phyloP scores from a whole-genome alignment of 1,140 invertebrate genomes.

The Drosophila lowei region DNA sequence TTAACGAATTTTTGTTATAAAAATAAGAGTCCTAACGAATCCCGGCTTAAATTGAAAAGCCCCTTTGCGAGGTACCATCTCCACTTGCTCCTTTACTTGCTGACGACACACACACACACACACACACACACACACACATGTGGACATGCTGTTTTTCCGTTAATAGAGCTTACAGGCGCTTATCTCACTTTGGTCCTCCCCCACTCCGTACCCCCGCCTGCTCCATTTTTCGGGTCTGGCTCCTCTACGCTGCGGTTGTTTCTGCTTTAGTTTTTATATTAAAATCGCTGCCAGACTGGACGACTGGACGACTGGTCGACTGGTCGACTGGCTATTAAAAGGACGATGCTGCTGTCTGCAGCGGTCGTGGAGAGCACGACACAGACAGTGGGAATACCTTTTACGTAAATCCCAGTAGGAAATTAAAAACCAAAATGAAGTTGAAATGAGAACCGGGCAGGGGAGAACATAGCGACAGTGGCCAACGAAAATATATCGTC shows the following conservation, averaged over 20 bases:
- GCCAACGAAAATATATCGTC: slow-evolving; percentile 58
- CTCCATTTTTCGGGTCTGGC: slow-evolving; percentile 38
- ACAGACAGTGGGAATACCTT: slow-evolving; percentile 54
- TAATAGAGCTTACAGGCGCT: slow-evolving; percentile 74
- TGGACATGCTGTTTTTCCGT: slow-evolving; percentile 19
- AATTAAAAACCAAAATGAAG: slow-evolving; percentile 81
- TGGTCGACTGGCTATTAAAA: slow-evolving; percentile 57
- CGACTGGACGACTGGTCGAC: slow-evolving; percentile 16
- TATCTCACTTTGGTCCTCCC: slow-evolving; percentile 58
- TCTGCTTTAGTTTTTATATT: slow-evolving; percentile 77
- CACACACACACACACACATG: slow-evolving; percentile 3
- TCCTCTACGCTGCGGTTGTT: slow-evolving; percentile 45
- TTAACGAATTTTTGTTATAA: not conserved
- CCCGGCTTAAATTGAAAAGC: no score
- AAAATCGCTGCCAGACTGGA: slow-evolving; percentile 72
- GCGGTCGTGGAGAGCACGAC: not conserved
- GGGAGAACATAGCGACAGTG: slow-evolving; percentile 25
- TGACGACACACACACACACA: not conserved
- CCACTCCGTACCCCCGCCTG: slow-evolving; percentile 11
- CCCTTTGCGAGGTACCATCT: no score
- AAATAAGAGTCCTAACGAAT: no score
- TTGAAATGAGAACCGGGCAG: slow-evolving; percentile 40
- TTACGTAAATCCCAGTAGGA: slow-evolving; percentile 77
- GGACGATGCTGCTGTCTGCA: slow-evolving; percentile 53
- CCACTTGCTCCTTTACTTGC: not conserved